A percentile compares a stretch with the other conserved stretches of the same genome.
Evolutionary conservation across 1,140 invertebrate genomes (phyloP).

Genomic region (Drosophila littoralis): DNA sequence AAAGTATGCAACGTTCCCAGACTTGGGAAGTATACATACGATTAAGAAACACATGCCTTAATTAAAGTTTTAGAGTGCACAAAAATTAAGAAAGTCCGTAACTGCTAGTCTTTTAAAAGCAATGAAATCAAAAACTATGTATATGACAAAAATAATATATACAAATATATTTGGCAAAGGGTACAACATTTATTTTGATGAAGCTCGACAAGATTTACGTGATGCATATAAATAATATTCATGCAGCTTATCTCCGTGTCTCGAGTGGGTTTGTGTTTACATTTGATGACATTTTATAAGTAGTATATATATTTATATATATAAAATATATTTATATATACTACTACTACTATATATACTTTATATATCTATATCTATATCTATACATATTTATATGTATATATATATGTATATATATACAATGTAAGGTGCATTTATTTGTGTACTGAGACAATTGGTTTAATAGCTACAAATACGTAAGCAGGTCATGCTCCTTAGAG

Average conservation of each 20-base stretch:
- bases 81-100: background rate
- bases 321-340: slow-evolving; percentile 2
- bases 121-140: slow-evolving; percentile 4
- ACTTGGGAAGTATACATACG: slow-evolving; percentile 2
- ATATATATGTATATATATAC: background rate
- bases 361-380: background rate
- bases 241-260: too few relatives aligned
- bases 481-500: slow-evolving; percentile 28
- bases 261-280: too few relatives aligned
- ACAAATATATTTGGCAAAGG: too few relatives aligned
- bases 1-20: slow-evolving; percentile 19
- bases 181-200: too few relatives aligned
- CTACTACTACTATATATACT: too few relatives aligned
- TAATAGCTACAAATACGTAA: slow-evolving; percentile 26
- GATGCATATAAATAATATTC: too few relatives aligned
- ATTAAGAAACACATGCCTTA: slow-evolving; percentile 25
- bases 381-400: slow-evolving; percentile 17
- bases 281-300: too few relatives aligned
- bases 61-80: slow-evolving; percentile 2
- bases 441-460: slow-evolving; percentile 29
- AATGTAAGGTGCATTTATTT: slow-evolving; percentile 27
- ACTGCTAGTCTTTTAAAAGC: background rate
- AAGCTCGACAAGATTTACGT: too few relatives aligned
- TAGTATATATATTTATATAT: too few relatives aligned
- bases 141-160: background rate